These are phyloP conservation scores for Agrotis clavis DNA, from an alignment of 2,888 invertebrate species.

Conservation along the genomic window DNA sequence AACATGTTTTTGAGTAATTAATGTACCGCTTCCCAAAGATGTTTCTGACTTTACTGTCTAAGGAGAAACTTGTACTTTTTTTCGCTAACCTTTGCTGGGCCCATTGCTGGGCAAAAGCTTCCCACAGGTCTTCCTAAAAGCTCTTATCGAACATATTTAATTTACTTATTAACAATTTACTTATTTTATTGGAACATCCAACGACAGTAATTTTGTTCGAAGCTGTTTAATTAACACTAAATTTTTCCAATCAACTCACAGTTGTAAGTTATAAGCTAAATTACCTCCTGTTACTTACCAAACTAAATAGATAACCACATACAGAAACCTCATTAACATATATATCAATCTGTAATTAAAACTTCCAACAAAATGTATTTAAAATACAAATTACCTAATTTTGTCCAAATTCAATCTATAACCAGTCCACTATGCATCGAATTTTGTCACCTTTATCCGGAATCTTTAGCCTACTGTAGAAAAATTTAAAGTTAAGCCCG, in stretches of 20 bases:
- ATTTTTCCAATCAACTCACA: conserved; percentile 21
- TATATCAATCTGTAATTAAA: conserved; percentile 59
- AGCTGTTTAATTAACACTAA: not conserved
- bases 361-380: conserved; percentile 51
- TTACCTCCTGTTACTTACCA: conserved; percentile 20
- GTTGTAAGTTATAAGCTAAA: conserved; percentile 36
- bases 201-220: not conserved
- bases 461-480: conserved; percentile 33
- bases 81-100: too few species aligned
- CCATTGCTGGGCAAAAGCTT: too few species aligned
- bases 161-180: not conserved
- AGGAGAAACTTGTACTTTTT: too few species aligned
- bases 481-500: conserved; percentile 26
- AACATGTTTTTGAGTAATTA: too few species aligned
- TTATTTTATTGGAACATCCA: not conserved
- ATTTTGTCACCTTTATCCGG: conserved; percentile 14
- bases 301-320: conserved; percentile 15
- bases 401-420: conserved; percentile 47
- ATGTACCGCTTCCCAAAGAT: too few species aligned
- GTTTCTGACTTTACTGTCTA: too few species aligned
- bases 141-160: too few species aligned
- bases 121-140: too few species aligned
- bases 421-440: conserved; percentile 45
- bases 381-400: conserved; percentile 51
- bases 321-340: conserved; percentile 54